These are phyloP conservation scores for Etheostoma nigrum DNA, from an alignment of 2,797 vertebrate species.

Conservation along the genomic window DNA sequence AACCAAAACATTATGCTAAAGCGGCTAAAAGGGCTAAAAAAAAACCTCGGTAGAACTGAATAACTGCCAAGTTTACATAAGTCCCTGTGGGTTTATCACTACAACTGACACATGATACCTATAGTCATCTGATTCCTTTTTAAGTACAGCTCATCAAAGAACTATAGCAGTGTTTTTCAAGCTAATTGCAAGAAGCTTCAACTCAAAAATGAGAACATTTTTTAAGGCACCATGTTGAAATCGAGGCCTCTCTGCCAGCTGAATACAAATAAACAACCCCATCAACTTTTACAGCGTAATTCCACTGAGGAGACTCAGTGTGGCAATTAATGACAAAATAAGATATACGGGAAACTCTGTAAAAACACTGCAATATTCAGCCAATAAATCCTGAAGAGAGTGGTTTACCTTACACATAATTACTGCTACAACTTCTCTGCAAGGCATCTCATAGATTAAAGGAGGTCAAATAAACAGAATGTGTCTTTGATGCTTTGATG, in stretches of 20 bases:
- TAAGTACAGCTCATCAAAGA: conserved; percentile 7
- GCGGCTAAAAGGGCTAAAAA: not conserved
- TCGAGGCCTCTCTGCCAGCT: conserved; percentile 13
- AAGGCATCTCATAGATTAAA: conserved; percentile 45
- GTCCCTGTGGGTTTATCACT: not conserved
- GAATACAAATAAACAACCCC: conserved; percentile 46
- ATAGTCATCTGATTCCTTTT: not conserved
- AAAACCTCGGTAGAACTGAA: not conserved
- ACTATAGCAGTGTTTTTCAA: not conserved
- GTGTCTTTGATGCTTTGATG: conserved; percentile 25
- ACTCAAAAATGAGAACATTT: not conserved
- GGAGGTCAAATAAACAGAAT: conserved; percentile 36
- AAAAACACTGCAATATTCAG: conserved; percentile 24
- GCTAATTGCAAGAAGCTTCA: conserved; percentile 21
- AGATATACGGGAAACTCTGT: conserved; percentile 15
- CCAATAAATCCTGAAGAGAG: conserved; percentile 32
- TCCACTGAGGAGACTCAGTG: conserved; percentile 21
- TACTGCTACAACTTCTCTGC: conserved; percentile 24
- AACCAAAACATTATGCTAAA: conserved; percentile 1
- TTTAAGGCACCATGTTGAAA: conserved; percentile 36
- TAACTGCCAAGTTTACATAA: not conserved
- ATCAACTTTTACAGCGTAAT: conserved; percentile 21
- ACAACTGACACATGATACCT: not conserved
- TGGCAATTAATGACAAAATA: conserved; percentile 53
- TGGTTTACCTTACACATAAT: conserved; percentile 49